Evolutionary conservation across 2,113 vertebrate species (phyloP).

Genomic region (Hippocampus abdominalis): DNA sequence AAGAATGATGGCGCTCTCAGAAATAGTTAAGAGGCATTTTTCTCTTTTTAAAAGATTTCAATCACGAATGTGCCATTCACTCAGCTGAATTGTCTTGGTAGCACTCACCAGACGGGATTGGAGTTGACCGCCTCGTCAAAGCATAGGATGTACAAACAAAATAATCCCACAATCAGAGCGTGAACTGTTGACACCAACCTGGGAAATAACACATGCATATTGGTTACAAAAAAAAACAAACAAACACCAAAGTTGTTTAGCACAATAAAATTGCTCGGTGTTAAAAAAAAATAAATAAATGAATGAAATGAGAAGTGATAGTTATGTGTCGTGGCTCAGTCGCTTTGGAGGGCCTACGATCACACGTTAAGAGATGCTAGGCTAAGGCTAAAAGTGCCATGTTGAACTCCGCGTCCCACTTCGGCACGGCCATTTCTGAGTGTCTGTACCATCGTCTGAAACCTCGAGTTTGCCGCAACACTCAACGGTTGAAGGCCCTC

Average conservation of each 20-base stretch:
- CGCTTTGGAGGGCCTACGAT: too few relatives aligned
- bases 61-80: background rate
- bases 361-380: too few relatives aligned
- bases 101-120: slow-evolving; percentile 74
- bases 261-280: too few relatives aligned
- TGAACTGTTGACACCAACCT: slow-evolving; percentile 77
- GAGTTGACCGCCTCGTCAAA: slow-evolving; percentile 75
- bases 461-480: too few relatives aligned
- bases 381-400: too few relatives aligned
- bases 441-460: too few relatives aligned
- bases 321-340: too few relatives aligned
- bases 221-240: background rate
- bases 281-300: background rate
- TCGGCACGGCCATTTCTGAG: too few relatives aligned
- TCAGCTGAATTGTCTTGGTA: background rate
- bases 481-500: too few relatives aligned
- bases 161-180: slow-evolving; percentile 73
- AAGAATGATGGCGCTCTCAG: slow-evolving; percentile 1
- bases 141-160: slow-evolving; percentile 79
- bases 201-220: slow-evolving; percentile 17
- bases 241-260: too few relatives aligned
- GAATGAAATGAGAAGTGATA: too few relatives aligned
- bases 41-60: background rate
- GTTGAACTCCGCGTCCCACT: too few relatives aligned
- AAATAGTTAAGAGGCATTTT: background rate